Evolutionary conservation across 2,797 vertebrate species (phyloP).

Genomic region (Prionace glauca): DNA sequence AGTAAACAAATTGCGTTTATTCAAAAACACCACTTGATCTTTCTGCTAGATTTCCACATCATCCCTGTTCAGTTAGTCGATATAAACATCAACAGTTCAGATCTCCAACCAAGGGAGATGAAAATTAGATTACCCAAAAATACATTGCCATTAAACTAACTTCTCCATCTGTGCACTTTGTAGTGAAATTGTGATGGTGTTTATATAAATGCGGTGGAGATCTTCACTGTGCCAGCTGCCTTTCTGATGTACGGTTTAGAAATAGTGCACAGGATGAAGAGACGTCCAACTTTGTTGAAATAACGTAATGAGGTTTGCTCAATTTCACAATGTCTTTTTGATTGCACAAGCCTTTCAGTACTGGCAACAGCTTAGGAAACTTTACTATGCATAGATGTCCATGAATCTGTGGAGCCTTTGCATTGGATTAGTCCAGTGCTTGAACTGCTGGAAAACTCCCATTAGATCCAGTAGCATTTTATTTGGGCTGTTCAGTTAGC

Average conservation of each 20-base stretch:
- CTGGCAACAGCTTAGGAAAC: not conserved
- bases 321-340: not conserved
- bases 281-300: not conserved
- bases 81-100: not conserved
- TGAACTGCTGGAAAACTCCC: not conserved
- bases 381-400: not conserved
- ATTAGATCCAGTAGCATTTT: not conserved
- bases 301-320: not conserved
- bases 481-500: not conserved
- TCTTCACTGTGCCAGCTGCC: not conserved
- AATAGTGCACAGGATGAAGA: not conserved
- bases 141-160: not conserved
- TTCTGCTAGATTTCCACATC: not conserved
- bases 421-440: not conserved
- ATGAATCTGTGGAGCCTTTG: not conserved
- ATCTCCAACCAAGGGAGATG: not conserved
- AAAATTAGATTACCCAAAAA: not conserved
- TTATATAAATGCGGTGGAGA: not conserved
- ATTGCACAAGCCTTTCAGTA: not conserved
- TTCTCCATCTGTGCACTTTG: not conserved
- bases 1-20: not conserved
- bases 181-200: not conserved
- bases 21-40: not conserved
- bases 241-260: not conserved
- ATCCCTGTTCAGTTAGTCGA: not conserved